phyloP scores from a whole-genome alignment of 2,113 vertebrate genomes.

The Miniopterus natalensis region DNA sequence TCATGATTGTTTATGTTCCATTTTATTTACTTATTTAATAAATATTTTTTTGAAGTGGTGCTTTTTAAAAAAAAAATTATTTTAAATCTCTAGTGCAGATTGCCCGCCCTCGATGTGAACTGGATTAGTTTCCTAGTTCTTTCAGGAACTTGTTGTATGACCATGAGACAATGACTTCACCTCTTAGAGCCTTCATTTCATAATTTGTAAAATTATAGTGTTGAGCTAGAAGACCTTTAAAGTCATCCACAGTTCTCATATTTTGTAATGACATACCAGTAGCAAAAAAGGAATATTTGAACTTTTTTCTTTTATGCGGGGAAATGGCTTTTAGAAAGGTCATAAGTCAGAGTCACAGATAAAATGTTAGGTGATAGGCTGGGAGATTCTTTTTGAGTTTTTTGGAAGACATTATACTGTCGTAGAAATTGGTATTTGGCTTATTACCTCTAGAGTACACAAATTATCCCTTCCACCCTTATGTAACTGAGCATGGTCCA shows the following conservation, averaged over 20 bases:
- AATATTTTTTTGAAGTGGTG: not conserved
- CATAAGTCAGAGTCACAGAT: not conserved
- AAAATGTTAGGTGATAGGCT: not conserved
- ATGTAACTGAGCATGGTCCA: not conserved
- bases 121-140: not conserved
- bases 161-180: not conserved
- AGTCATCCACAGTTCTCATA: not conserved
- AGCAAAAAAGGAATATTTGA: not conserved
- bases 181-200: not conserved
- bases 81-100: not conserved
- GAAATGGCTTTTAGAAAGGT: slow-evolving; percentile 1
- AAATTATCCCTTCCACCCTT: not conserved
- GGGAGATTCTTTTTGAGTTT: slow-evolving; percentile 28
- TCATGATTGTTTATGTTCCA: not conserved
- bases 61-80: not conserved
- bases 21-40: slow-evolving; percentile 52
- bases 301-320: not conserved
- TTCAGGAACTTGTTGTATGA: not conserved
- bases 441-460: not conserved
- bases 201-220: not conserved
- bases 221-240: slow-evolving; percentile 28
- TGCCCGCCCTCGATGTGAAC: not conserved
- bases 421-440: not conserved
- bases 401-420: not conserved
- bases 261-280: slow-evolving; percentile 14